Evolutionary conservation across 2,113 vertebrate genomes (phyloP).

Genomic region (Diphyllodes magnificus): DNA sequence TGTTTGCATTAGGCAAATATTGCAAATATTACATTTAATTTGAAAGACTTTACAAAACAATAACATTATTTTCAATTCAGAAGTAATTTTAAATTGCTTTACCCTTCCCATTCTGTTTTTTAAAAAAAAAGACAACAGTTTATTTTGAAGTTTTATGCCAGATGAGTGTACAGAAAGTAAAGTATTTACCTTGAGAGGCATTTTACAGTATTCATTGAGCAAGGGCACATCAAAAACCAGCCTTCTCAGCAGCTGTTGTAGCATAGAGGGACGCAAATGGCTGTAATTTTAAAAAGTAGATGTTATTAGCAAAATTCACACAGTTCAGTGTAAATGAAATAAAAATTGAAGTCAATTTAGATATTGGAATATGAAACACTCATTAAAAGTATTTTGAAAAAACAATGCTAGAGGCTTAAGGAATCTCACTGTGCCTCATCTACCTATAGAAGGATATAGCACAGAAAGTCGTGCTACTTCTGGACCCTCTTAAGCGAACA

Average conservation of each 20-base stretch:
- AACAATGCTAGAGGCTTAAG: background rate
- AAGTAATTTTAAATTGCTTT: background rate
- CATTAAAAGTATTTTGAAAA: background rate
- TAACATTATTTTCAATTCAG: background rate
- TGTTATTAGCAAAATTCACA: background rate
- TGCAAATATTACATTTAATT: background rate
- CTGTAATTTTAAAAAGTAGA: slow-evolving; percentile 59
- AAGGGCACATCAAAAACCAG: slow-evolving; percentile 96
- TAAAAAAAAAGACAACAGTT: background rate
- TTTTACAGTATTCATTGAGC: slow-evolving; percentile 96
- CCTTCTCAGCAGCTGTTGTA: slow-evolving; percentile 91
- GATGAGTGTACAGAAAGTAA: background rate
- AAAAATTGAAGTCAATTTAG: background rate
- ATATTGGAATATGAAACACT: background rate
- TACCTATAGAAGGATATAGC: background rate
- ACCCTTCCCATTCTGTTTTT: background rate
- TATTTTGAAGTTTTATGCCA: background rate
- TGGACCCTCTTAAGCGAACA: background rate
- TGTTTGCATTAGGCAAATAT: background rate
- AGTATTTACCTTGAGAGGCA: slow-evolving; percentile 92
- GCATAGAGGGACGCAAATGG: slow-evolving; percentile 93
- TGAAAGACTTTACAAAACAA: background rate
- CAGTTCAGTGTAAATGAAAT: background rate
- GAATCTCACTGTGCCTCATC: background rate
- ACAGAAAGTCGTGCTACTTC: background rate